A percentile compares a stretch with the other conserved stretches of the same genome.
Evolutionary conservation across 1,140 invertebrate genomes (phyloP).

Genomic region (Penaeus japonicus): DNA sequence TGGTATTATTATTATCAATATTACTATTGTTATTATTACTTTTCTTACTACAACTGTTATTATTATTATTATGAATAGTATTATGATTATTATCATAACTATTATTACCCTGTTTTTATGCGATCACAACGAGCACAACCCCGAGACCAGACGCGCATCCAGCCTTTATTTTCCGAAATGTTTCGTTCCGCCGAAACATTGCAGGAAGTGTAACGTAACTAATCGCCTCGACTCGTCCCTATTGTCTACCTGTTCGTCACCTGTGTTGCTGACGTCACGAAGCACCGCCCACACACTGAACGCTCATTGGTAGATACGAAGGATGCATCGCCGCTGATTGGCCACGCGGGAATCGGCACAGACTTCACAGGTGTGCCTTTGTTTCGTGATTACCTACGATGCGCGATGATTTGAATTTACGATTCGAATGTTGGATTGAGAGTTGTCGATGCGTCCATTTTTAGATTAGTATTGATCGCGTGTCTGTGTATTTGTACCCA

Average conservation of each 20-base stretch:
- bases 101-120: too few species aligned
- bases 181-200: too few species aligned
- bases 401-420: slow-evolving; percentile 14
- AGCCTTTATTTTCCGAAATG: too few species aligned
- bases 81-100: too few species aligned
- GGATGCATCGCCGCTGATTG: slow-evolving; percentile 18
- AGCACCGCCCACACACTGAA: slow-evolving; percentile 21
- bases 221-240: background rate
- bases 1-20: too few species aligned
- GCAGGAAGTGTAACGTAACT: too few species aligned
- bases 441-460: background rate
- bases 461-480: background rate
- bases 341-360: slow-evolving; percentile 1
- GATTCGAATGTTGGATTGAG: background rate
- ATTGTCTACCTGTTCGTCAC: slow-evolving; percentile 35
- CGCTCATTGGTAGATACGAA: slow-evolving; percentile 16
- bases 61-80: too few species aligned
- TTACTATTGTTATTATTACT: too few species aligned
- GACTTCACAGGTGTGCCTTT: slow-evolving; percentile 32
- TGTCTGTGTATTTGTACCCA: background rate
- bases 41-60: too few species aligned
- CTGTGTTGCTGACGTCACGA: slow-evolving; percentile 34
- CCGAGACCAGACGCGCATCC: too few species aligned
- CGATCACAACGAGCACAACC: too few species aligned
- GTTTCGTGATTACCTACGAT: slow-evolving; percentile 3